A percentile compares a stretch with the other conserved stretches of the same genome.
Conservation (phyloP, 2,888 invertebrate species). For the Ommatoiulus sabulosus region DNA sequence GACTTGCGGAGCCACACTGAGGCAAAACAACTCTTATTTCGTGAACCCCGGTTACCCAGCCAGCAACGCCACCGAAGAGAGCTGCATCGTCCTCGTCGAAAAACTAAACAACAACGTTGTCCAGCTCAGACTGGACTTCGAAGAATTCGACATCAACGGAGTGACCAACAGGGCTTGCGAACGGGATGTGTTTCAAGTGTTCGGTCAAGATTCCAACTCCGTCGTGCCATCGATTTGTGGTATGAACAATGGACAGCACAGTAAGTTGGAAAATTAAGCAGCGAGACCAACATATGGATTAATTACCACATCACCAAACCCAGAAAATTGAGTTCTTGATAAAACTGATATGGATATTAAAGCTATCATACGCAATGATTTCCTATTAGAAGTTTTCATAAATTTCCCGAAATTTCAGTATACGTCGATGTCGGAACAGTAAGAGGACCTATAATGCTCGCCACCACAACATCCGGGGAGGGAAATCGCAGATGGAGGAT, state of each 20-base stretch:
- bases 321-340: no score
- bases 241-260: slow-evolving; percentile 59
- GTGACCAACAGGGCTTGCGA: slow-evolving; percentile 57
- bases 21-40: slow-evolving; percentile 87
- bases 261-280: slow-evolving; percentile 41
- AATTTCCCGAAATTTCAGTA: background rate
- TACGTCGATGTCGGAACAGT: slow-evolving; percentile 55
- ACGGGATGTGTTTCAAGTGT: slow-evolving; percentile 58
- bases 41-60: slow-evolving; percentile 85
- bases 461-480: slow-evolving; percentile 53
- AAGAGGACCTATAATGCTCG: slow-evolving; percentile 50
- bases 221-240: slow-evolving; percentile 60
- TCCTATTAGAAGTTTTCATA: background rate
- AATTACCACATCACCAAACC: no score
- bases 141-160: slow-evolving; percentile 73
- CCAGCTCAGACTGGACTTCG: slow-evolving; percentile 85
- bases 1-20: slow-evolving; percentile 81
- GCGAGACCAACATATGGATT: background rate
- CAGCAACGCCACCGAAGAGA: slow-evolving; percentile 82
- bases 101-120: slow-evolving; percentile 84
- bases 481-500: slow-evolving; percentile 56
- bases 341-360: no score
- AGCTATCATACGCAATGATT: no score
- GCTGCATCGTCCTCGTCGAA: slow-evolving; percentile 84
- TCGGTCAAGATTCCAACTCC: slow-evolving; percentile 57